Evolutionary conservation across 2,888 invertebrate genomes (phyloP), one percentile per base, ranked within the genome.

Genomic region (Lasiommata megera): DNA sequence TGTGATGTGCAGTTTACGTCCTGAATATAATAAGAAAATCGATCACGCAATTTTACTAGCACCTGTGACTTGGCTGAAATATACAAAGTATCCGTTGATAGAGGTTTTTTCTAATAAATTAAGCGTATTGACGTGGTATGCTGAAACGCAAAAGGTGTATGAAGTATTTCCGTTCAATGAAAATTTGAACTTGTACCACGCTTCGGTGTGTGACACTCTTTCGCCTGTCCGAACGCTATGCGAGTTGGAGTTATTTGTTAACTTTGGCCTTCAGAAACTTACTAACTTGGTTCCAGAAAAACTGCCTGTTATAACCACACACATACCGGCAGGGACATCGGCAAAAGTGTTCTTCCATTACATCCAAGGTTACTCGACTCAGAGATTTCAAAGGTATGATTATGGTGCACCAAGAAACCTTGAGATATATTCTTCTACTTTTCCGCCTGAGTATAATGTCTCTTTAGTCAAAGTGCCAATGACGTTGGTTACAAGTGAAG

Each of bases 11-110:
- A 85, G 84, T 59, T 62, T 73, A 66, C 73, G 63, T 50, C 84
- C 84, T 2, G 82, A 82, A 58, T 88, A 83, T 65, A 88, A 88
- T 62, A 66, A 69, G 6, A 86, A 84, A 70, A 81, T 88, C 52
- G 72, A 79, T 55, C 77, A 80, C 54, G 84, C 87, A n/a, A 62
- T 87, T 48, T 66, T 87, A 44, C 62, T 88, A 50, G 88, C 88
- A 8, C 88, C 88, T 0, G 84, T 88, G 7, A 84, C 86, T 6
- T 80, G 79, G 76, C 64, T 84, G 37, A 76, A 70, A 14, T 58
- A 77, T 40, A 67, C 76, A 18, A 71, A 77, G 65, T 78, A 75
- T 53, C 83, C 84, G 1, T 75, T 82, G 44, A 78, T 86, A 43
- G 67, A 72, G 14, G 55, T 84, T 34, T 66, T 81, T 31, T 69